Evolutionary conservation across 2,113 vertebrate genomes (phyloP), one percentile per base, ranked within the genome.

Genomic region (Sceloporus undulatus): DNA sequence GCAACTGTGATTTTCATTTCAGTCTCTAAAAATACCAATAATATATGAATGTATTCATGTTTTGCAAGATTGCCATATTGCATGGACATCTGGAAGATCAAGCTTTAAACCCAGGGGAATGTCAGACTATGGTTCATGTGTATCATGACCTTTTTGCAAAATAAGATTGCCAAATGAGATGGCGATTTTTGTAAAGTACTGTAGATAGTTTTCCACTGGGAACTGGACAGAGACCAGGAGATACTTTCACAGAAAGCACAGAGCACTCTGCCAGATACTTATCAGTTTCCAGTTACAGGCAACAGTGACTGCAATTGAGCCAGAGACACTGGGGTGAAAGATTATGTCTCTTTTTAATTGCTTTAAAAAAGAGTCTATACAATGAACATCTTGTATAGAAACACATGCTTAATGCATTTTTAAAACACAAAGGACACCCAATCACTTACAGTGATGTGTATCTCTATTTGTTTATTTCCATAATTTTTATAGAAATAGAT

Each of bases 261-360:
- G 83, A 86, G 77, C 7, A 89, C 65, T 52, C 5, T 90, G 38
- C 19, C 73, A 90, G 79, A 82, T 77, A 42, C 18, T 84, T 48
- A 92, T 66, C 59, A 80, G 62, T 91, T 93, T 91, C 87, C 34
- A 84, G 76, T 85, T 89, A 65, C 62, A 75, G 5, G 71, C 21
- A 86, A 65, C 7, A 4, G 71, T 91, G 52, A 70, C 48, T 88
- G 70, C 79, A 90, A 82, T 25, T 38, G 79, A 85, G 34, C 38
- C 76, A 85, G 91, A 89, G 83, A 78, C 40, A 0, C 0, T 83
- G 77, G 93, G 84, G 86, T 89, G 89, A 85, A 89, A 88, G 87
- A 27, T 62, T 68, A 70, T 79, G 59, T 27, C 79, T 40, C 0
- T 0, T 59, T 2, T 0, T 82, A 88, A 87, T 80, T 90, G 89